Conservation (phyloP, 1,140 invertebrate genomes). For the Heliconius melpomene region DNA sequence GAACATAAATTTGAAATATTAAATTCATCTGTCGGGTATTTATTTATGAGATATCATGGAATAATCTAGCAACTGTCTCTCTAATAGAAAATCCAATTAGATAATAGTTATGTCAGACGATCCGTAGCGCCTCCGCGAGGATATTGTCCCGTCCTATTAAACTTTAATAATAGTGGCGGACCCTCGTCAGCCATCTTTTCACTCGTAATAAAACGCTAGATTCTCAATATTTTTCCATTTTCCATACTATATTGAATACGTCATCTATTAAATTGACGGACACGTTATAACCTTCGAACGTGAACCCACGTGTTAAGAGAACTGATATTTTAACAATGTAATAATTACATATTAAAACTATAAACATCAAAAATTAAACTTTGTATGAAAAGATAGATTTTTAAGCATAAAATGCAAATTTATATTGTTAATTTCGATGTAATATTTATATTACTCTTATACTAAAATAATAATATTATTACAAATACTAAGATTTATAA, state of each 20-base stretch:
- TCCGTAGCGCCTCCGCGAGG: constrained; percentile 23
- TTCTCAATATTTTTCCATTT: constrained; percentile 32
- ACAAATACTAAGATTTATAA: not conserved
- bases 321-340: not conserved
- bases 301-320: not conserved
- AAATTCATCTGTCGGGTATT: constrained; percentile 1
- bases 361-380: too few relatives aligned
- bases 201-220: constrained; percentile 27
- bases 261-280: constrained; percentile 26
- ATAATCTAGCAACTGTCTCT: constrained; percentile 2
- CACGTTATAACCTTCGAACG: not conserved
- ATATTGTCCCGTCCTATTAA: constrained; percentile 40
- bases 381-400: too few relatives aligned
- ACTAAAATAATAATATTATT: too few relatives aligned
- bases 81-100: constrained; percentile 27
- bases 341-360: too few relatives aligned
- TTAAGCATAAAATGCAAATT: too few relatives aligned
- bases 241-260: constrained; percentile 31
- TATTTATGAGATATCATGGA: constrained; percentile 17
- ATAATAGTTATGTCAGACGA: constrained; percentile 36
- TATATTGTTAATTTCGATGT: too few relatives aligned
- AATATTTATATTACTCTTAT: too few relatives aligned
- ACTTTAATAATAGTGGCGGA: constrained; percentile 42
- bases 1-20: constrained; percentile 10
- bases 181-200: constrained; percentile 45